Evolutionary conservation across 2,797 vertebrate species (phyloP).

Genomic region (Tiaroga cobitis): DNA sequence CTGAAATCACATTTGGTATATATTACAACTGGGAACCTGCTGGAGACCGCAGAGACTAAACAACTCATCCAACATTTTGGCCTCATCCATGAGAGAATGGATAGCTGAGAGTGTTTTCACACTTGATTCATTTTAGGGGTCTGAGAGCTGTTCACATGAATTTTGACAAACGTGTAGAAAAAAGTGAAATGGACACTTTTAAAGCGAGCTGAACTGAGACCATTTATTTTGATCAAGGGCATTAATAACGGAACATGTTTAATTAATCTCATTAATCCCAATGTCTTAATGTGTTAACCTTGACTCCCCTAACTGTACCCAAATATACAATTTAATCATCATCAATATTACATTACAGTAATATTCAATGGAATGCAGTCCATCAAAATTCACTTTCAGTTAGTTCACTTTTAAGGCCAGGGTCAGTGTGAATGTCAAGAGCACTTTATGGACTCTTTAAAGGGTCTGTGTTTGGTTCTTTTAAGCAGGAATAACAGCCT

Average conservation of each 20-base stretch:
- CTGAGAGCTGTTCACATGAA: background rate
- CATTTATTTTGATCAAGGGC: background rate
- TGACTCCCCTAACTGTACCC: background rate
- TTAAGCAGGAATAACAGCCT: background rate
- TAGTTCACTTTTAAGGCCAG: background rate
- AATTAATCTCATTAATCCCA: background rate
- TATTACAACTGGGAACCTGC: conserved; percentile 43
- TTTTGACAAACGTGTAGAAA: background rate
- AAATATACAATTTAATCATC: background rate
- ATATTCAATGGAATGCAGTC: background rate
- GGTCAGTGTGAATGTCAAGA: background rate
- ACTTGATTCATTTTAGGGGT: background rate
- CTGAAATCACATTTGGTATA: conserved; percentile 48
- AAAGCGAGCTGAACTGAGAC: background rate
- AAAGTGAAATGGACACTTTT: background rate
- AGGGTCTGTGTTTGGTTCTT: background rate
- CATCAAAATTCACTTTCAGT: background rate
- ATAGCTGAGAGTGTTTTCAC: conserved; percentile 5
- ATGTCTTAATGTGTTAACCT: background rate
- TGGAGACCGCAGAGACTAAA: conserved; percentile 38
- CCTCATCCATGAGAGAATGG: conserved; percentile 11
- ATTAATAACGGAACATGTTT: background rate
- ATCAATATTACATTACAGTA: background rate
- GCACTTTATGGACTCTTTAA: background rate
- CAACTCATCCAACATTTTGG: conserved; percentile 10